Conservation (phyloP, 2,113 vertebrate genomes). For the rat (Rattus norvegicus) region GRCr8 NC_086037.1:8793001-8793500, state of each 20-base stretch:
- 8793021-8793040: not conserved
- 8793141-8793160: not conserved
- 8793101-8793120: not conserved
- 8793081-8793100: not conserved
- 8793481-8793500: not conserved
- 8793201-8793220: constrained; percentile 1
- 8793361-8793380: not conserved
- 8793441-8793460: not conserved
- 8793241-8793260: not conserved
- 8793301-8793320: constrained; percentile 43
- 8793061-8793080: not conserved
- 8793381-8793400: not conserved
- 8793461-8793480: not conserved
- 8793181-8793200: constrained; percentile 1
- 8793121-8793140: constrained; percentile 16
- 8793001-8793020: not conserved
- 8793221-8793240: not conserved
- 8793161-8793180: not conserved
- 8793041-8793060: not conserved
- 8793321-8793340: not conserved
- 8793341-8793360: not conserved
- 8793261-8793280: not conserved
- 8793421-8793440: not conserved
- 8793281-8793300: constrained; percentile 31
- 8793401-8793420: not conserved